phyloP scores from a whole-genome alignment of 2,888 invertebrate genomes.

The Erebia palarica region DNA sequence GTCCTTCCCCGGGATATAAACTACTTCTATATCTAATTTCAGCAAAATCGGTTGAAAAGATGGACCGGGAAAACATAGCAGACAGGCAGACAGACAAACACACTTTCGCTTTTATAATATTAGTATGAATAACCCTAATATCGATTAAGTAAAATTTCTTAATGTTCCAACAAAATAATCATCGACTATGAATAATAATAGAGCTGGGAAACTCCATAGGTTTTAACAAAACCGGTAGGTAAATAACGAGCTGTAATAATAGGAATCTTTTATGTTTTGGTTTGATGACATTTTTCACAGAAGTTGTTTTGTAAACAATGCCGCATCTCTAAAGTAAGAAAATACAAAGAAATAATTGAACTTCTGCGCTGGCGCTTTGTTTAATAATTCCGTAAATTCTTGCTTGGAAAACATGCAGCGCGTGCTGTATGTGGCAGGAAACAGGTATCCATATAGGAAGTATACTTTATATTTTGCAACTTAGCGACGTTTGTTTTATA shows the following conservation, averaged over 20 bases:
- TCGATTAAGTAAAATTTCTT: too few relatives aligned
- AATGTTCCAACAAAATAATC: too few relatives aligned
- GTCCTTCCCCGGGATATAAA: too few relatives aligned
- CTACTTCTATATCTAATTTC: too few relatives aligned
- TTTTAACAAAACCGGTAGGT: neutral
- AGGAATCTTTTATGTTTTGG: conserved; percentile 2
- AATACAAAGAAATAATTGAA: conserved; percentile 37
- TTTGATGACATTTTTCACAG: conserved; percentile 54
- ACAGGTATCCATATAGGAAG: conserved; percentile 18
- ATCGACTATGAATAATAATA: neutral
- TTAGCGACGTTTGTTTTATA: neutral
- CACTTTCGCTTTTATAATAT: too few relatives aligned
- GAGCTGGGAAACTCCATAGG: neutral
- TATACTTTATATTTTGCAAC: conserved; percentile 1
- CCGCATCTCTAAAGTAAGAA: conserved; percentile 34
- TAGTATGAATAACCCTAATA: too few relatives aligned
- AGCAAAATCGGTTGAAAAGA: too few relatives aligned
- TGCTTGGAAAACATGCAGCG: conserved; percentile 38
- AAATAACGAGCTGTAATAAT: neutral
- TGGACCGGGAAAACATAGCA: too few relatives aligned
- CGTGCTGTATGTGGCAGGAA: conserved; percentile 26
- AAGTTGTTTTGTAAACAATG: conserved; percentile 64
- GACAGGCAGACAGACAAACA: too few relatives aligned
- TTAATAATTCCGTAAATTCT: conserved; percentile 66
- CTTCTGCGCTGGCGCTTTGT: conserved; percentile 53